These are phyloP conservation scores for Eurytoma adleriae DNA, from an alignment of 2,888 invertebrate genomes.

Conservation along the genomic window DNA sequence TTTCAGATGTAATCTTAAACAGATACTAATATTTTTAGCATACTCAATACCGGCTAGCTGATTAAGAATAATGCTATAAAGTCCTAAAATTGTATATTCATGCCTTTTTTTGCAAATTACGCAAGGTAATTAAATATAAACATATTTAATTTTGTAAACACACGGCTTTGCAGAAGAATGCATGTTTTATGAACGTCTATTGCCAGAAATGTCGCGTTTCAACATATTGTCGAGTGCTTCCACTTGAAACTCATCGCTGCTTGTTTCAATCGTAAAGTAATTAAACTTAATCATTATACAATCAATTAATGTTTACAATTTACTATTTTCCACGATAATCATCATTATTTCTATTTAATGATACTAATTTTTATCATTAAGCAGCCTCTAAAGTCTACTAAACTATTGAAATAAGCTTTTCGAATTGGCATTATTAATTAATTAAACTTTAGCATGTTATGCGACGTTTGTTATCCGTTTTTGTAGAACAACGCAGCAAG, in stretches of 20 bases:
- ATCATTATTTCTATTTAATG: slow-evolving; percentile 23
- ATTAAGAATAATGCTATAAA: slow-evolving; percentile 25
- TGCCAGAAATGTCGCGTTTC: not conserved
- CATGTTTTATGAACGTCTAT: not conserved
- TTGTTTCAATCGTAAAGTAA: slow-evolving; percentile 19
- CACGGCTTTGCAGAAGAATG: not conserved
- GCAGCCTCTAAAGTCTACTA: not conserved
- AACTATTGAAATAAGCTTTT: slow-evolving; percentile 29
- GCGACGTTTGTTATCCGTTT: slow-evolving; percentile 44
- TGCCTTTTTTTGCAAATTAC: not conserved
- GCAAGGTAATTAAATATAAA: not conserved
- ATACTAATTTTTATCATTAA: slow-evolving; percentile 21
- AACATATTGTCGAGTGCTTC: not conserved
- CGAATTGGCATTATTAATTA: slow-evolving; percentile 33
- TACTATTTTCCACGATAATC: slow-evolving; percentile 30
- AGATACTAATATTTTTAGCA: slow-evolving; percentile 35
- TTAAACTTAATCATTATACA: slow-evolving; percentile 36
- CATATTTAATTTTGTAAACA: too few relatives aligned
- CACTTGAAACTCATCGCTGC: not conserved
- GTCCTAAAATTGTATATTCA: slow-evolving; percentile 3
- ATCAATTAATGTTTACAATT: slow-evolving; percentile 34
- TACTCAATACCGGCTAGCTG: slow-evolving; percentile 20
- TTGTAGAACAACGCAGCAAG: slow-evolving; percentile 44
- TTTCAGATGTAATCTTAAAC: slow-evolving; percentile 19
- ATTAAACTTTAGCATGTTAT: slow-evolving; percentile 34